Base-by-base conservation (phyloP, 2,797 vertebrate genomes). In the Onychomys leucogaster region DNA sequence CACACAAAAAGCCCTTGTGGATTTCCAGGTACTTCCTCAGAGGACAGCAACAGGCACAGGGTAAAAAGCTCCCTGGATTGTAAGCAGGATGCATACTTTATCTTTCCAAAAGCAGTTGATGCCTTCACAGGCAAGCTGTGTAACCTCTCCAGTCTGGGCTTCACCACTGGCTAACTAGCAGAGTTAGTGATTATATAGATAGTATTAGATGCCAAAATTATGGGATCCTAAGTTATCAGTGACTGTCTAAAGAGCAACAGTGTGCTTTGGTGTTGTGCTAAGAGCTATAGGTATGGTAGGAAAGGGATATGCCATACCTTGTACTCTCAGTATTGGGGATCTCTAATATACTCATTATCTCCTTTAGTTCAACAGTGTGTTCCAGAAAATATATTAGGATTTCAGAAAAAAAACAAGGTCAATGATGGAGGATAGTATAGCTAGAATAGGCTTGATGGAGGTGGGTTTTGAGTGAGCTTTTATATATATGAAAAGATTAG, bases 121-220 rank as follows among this genome's bases (percentile, higher is more conserved):
- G 52, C 55, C 32, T 71, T 77, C 34, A 75, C 85, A 81, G n/a
- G 63, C 43, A 90, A 81, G 57, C 80, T 76, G 57, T 87, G 63
- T 61, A 46, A n/a, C 37, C 14, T 89, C 37, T 84, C 34, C 61
- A n/a, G 27, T 75, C 82, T 46, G 87, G 43, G 88, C 52, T 91
- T 91, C 37, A 63, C 73, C 29, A 21, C 34, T 43, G 19, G 41
- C 37, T 69, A 1, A 4, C 52, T 65, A 52, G 12, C 27, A 11
- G 63, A 19, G 19, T 49, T 73, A 57, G 49, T n/a, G 65, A 16
- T 76, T 55, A 8, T 67, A 3, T 67, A 83, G 61, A 41, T 37
- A 67, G 34, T 76, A 75, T 23, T 91, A 37, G 23, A 43, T 93
- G n/a, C 52, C 92, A 90, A 90, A 94, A 75, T 75, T 59, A 92